These are phyloP conservation scores for Drosophila parabipectinata DNA, from an alignment of 1,140 invertebrate species.

Conservation along the genomic window DNA sequence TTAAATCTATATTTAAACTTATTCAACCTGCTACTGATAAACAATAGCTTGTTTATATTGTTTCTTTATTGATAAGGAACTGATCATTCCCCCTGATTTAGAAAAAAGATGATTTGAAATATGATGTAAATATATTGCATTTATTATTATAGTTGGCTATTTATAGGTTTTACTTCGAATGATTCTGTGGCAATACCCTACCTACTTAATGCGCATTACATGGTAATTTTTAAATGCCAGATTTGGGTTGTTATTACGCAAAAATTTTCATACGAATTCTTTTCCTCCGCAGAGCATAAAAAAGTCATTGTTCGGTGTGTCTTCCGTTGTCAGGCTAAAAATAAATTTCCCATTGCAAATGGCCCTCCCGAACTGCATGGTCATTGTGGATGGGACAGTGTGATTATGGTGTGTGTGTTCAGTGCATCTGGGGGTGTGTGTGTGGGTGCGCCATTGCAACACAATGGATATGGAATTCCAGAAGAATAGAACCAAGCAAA, in stretches of 20 bases:
- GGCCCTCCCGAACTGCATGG: conserved; percentile 26
- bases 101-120: no score
- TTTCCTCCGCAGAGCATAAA: conserved; percentile 18
- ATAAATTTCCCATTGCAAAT: conserved; percentile 46
- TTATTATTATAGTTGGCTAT: no score
- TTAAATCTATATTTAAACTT: neutral
- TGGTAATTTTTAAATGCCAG: neutral
- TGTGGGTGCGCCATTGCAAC: neutral
- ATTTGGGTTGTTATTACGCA: neutral
- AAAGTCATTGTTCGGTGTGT: conserved; percentile 18
- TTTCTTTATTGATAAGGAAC: neutral
- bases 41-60: no score
- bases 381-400: conserved; percentile 23
- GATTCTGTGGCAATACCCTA: no score
- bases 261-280: neutral
- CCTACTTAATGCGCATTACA: no score
- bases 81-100: neutral
- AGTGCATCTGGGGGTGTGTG: neutral
- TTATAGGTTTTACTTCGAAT: no score
- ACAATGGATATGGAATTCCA: conserved; percentile 45
- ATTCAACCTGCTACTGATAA: neutral
- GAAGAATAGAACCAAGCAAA: conserved; percentile 24
- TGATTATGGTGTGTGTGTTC: neutral
- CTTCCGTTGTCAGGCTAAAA: conserved; percentile 19
- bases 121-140: neutral